Percentiles rank a stretch among this genome's conserved stretches.
phyloP scores from a whole-genome alignment of 2,113 vertebrate species.

The Sylvia atricapilla region DNA sequence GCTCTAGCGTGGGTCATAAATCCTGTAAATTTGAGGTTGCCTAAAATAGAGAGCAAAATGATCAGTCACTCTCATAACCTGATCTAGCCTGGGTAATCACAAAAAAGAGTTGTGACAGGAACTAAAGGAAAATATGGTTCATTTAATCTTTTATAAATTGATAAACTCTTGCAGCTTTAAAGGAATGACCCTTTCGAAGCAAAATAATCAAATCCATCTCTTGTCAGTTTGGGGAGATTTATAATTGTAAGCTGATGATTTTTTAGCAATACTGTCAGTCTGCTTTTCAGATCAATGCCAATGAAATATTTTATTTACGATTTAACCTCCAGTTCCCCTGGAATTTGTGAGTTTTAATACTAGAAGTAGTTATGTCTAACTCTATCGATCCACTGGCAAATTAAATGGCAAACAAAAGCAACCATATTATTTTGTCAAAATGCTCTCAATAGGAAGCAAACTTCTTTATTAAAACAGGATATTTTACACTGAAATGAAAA shows the following conservation, averaged over 20 bases:
- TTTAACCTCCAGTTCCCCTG: slow-evolving; percentile 60
- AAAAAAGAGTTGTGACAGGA: background rate
- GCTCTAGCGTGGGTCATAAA: background rate
- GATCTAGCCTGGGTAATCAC: slow-evolving; percentile 12
- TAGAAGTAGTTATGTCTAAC: slow-evolving; percentile 17
- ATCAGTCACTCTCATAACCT: slow-evolving; percentile 22
- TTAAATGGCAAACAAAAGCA: slow-evolving; percentile 59
- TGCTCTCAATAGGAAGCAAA: background rate
- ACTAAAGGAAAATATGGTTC: slow-evolving; percentile 7
- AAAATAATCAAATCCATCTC: slow-evolving; percentile 58
- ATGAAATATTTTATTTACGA: slow-evolving; percentile 66
- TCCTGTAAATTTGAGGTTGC: slow-evolving; percentile 2
- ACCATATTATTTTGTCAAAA: slow-evolving; percentile 36
- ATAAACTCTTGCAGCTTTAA: slow-evolving; percentile 1
- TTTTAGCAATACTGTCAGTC: slow-evolving; percentile 49
- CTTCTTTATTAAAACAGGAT: slow-evolving; percentile 10
- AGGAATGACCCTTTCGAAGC: slow-evolving; percentile 40
- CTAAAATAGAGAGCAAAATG: background rate
- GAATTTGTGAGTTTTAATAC: slow-evolving; percentile 48
- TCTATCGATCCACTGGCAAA: slow-evolving; percentile 53
- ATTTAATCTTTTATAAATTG: slow-evolving; percentile 53
- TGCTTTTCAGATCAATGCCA: slow-evolving; percentile 60
- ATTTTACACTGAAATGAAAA: slow-evolving; percentile 23
- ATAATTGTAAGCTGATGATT: slow-evolving; percentile 35
- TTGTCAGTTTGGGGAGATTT: slow-evolving; percentile 51